Evolutionary conservation across 2,797 vertebrate genomes (phyloP), one percentile per base, ranked within the genome.

Genomic region (Pipistrellus kuhlii): DNA sequence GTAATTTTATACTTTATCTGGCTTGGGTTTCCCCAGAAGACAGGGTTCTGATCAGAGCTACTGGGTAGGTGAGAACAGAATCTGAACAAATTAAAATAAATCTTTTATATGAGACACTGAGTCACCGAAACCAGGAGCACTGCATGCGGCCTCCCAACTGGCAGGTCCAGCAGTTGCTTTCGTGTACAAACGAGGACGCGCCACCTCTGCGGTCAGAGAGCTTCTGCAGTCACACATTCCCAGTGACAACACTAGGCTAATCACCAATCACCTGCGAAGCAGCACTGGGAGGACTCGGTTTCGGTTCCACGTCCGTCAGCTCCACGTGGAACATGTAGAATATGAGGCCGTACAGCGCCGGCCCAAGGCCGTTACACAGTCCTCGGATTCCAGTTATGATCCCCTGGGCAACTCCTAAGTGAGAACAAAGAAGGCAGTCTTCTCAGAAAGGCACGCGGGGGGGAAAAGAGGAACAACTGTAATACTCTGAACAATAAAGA

Each of bases 271-370:
- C 99, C 98, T 98, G 98, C 77, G 98, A 68, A 53, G 98, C 73
- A 38, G 98, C 97, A 94, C 97, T 98, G 35, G 98, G 98, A 46
- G 98, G 95, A 95, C 82, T 98, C 91, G 98, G 96, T 87, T 99
- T 98, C 18, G 99, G 97, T 82, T 98, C 98, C 91, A 99, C 97
- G 84, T 98, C 99, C 64, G 96, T 99, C 85, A 99, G 98, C 88
- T 99, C 99, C 27, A 99, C 99, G 0, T 99, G 98, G 96, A 99
- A 99, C 92, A 99, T 98, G 97, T 99, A 99, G 98, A 99, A 99
- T 97, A 99, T 98, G 92, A 99, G 99, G 46, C 99, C 99, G 48
- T 99, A 99, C 2, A 99, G 97, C 8, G 99, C 99, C 25, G 99
- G 99, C 44, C 99, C 99, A 85, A 99, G 98, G 57, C 99, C 99